Base-by-base conservation (phyloP, 2,888 invertebrate species). In the Torymus aiolomorphi region DNA sequence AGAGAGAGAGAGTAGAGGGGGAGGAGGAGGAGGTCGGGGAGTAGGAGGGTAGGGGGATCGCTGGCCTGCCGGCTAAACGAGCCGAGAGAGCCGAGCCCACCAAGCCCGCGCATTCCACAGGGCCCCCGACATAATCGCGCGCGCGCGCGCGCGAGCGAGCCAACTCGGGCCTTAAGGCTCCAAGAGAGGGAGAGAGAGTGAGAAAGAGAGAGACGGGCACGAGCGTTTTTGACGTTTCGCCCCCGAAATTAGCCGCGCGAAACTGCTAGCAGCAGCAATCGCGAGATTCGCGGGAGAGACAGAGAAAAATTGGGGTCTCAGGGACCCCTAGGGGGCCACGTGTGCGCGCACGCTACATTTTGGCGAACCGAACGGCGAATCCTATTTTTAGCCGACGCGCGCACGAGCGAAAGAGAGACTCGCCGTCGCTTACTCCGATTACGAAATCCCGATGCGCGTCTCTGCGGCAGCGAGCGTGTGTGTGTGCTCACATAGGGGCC, bases 81-180 rank as follows among this genome's bases (percentile, higher is more conserved):
- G 73, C 67, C 62, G 20, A 52, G 71, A 71, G 52, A 76, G 80
- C 76, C 76, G 65, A 72, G 76, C 76, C 80, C 76, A 76, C 80
- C 76, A 62, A 69, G 80, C 73, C 73, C 80, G 76, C 63, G 73
- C 80, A 80, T 80, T 80, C 80, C 76, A 76, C 31, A 61, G 67
- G 52, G 75, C 63, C 70, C 69, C 69, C 71, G 75, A 75, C 71
- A 71, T 71, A 79, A 75, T 79, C 75, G 75, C 59, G 56, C 67
- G 51, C 59, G 52, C 70, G 54, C 56, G 42, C 20, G 57, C 51
- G 49, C 52, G 18, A 16, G 5, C 31, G 31, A 31, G 31, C 31
- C 31, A 31, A 31, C 31, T 31, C 5, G 31, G 5, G 31, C 31
- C 31, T 31, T 31, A 31, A 31, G 31, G 31, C 31, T 5, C 31